These are phyloP conservation scores for Aphaenogaster floridana DNA, from an alignment of 1,140 invertebrate genomes.

Conservation along the genomic window DNA sequence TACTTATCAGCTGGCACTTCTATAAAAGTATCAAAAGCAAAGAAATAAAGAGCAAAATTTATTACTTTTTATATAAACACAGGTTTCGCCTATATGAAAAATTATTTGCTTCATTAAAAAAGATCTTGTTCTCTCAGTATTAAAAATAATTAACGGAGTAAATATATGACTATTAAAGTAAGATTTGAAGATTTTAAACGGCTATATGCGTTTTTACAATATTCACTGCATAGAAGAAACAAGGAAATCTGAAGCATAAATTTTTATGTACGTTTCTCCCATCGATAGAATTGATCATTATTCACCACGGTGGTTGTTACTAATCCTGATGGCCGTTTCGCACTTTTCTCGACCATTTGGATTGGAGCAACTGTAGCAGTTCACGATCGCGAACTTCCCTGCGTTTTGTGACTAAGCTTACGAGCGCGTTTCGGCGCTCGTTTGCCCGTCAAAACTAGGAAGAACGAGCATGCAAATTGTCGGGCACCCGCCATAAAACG, in stretches of 20 bases:
- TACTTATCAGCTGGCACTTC: background rate
- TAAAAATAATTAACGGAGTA: background rate
- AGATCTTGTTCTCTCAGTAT: background rate
- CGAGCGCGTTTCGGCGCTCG: conserved; percentile 58
- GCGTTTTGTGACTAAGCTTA: conserved; percentile 56
- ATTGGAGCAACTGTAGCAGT: conserved; percentile 2
- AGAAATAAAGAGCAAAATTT: background rate
- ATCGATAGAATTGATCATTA: conserved; percentile 31
- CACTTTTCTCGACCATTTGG: conserved; percentile 1
- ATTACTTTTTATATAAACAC: too few relatives aligned
- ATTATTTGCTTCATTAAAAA: background rate
- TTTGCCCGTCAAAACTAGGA: conserved; percentile 60
- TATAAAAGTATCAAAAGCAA: background rate
- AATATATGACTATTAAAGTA: background rate
- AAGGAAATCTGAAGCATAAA: background rate
- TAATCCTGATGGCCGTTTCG: conserved; percentile 18
- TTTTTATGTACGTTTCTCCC: background rate
- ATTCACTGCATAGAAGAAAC: background rate
- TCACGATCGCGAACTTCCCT: conserved; percentile 24
- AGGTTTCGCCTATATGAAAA: background rate
- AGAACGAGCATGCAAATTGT: conserved; percentile 63
- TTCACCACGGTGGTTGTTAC: conserved; percentile 19
- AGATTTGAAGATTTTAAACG: background rate
- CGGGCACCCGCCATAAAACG: conserved; percentile 44
- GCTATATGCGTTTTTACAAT: background rate